Evolutionary conservation across 2,113 vertebrate species (phyloP), one percentile per base, ranked within the genome.

Genomic region (Bothrops jararaca): DNA sequence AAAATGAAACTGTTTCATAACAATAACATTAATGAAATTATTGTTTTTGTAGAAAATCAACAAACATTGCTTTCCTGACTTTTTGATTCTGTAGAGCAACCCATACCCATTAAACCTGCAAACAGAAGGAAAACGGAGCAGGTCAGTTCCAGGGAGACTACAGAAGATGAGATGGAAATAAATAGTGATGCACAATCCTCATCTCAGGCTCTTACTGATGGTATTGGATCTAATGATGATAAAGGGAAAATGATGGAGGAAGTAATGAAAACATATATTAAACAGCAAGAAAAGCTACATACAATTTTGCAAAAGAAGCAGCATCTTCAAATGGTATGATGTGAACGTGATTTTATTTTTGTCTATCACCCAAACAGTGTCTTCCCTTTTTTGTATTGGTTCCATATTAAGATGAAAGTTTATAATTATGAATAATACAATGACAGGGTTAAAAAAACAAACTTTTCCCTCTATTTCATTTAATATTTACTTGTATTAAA

Each of bases 201-300:
- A 95, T 98, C 97, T 96, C 96, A 97, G n/a, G 96, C 97, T 91
- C 96, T 97, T 94, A 97, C 97, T 95, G 97, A 92, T 86, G 98
- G 97, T 94, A 95, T 96, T 92, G 95, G 94, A 85, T 97, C 97
- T 96, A 99, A 99, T 95, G 99, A 99, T 54, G 98, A 99, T 97
- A 99, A 99, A 96, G 98, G 99, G 86, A 98, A 97, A 96, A 99
- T 99, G 94, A 99, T 99, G 97, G 98, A 99, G 96, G 99, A 99
- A 98, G 99, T 99, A 22, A 98, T 99, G 97, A 99, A 98, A 97
- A 99, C 99, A 95, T 99, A 99, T 90, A 97, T 98, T 95, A 98
- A 98, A 95, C 99, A 99, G 96, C 99, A 99, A 96, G 98, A 99
- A 93, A 99, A 99, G 94, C 98, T 99, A 3, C 98, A 99, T 94